These are phyloP conservation scores for Rhimphoctona megacephalus DNA, from an alignment of 2,888 invertebrate species.

Conservation along the genomic window DNA sequence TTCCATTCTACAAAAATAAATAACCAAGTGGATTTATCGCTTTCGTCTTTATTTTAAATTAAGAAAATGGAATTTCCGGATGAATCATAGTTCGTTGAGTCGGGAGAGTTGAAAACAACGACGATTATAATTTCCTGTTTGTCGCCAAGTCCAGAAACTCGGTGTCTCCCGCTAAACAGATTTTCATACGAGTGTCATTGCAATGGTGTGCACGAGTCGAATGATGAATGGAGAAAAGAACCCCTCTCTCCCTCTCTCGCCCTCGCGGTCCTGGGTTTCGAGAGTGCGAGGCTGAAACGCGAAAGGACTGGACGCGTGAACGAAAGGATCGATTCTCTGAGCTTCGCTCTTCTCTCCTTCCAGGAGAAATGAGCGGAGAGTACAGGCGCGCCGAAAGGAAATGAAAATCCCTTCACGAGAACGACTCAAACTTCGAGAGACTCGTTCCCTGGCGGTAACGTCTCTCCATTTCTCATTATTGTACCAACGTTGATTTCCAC, in stretches of 20 bases:
- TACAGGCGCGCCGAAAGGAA: slow-evolving; percentile 76
- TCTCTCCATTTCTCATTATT: slow-evolving; percentile 66
- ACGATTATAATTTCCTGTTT: slow-evolving; percentile 68
- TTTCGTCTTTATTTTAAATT: slow-evolving; percentile 2
- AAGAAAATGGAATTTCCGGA: not conserved
- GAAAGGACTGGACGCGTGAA: slow-evolving; percentile 68
- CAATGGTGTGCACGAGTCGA: slow-evolving; percentile 37
- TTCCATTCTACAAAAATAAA: not conserved
- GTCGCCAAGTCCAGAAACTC: slow-evolving; percentile 52
- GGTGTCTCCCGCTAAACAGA: slow-evolving; percentile 61
- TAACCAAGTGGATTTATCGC: not conserved
- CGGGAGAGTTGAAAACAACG: slow-evolving; percentile 46
- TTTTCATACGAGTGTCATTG: slow-evolving; percentile 41
- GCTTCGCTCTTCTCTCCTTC: slow-evolving; percentile 37
- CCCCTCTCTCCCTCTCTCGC: slow-evolving; percentile 59
- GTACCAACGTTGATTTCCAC: slow-evolving; percentile 46
- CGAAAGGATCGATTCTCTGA: slow-evolving; percentile 72
- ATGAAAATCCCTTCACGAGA: slow-evolving; percentile 78
- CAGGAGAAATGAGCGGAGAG: slow-evolving; percentile 36
- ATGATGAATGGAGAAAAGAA: slow-evolving; percentile 55
- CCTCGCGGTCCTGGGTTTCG: not conserved
- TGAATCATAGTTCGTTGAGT: not conserved
- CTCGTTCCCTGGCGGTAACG: slow-evolving; percentile 50
- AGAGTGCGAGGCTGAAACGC: slow-evolving; percentile 62
- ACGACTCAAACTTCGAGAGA: slow-evolving; percentile 39